A percentile compares a stretch with the other conserved stretches of the same genome.
Conservation (phyloP, 2,888 invertebrate species). For the Polymixis lichenea region DNA sequence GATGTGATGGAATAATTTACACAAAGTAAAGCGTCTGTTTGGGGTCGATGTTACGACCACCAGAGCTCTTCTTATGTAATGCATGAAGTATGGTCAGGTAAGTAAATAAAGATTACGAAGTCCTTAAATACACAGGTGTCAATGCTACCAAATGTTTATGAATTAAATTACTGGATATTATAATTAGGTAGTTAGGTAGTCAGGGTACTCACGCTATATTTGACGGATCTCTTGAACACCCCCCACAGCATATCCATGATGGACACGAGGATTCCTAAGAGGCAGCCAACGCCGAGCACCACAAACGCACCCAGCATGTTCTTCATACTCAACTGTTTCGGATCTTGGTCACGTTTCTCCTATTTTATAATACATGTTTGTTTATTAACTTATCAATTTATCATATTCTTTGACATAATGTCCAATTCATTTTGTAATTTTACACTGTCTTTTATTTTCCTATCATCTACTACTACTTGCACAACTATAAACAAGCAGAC, state of each 20-base stretch:
- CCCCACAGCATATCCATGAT: constrained; percentile 88
- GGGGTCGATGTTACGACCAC: too few relatives aligned
- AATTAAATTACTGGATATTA: not conserved
- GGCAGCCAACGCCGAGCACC: constrained; percentile 83
- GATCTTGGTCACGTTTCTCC: constrained; percentile 76
- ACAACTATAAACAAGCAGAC: too few relatives aligned
- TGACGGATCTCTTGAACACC: constrained; percentile 85
- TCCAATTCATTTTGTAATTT: not conserved
- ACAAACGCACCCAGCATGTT: constrained; percentile 87
- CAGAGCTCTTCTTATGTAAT: too few relatives aligned
- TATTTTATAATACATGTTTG: constrained; percentile 42
- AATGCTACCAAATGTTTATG: not conserved
- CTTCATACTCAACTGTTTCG: constrained; percentile 84
- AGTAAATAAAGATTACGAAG: not conserved
- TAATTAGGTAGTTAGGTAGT: constrained; percentile 10
- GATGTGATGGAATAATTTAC: too few relatives aligned
- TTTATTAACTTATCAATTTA: not conserved
- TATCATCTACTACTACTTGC: too few relatives aligned
- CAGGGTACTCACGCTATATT: constrained; percentile 81
- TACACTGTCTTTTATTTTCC: not conserved
- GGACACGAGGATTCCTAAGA: constrained; percentile 82
- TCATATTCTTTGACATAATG: not conserved
- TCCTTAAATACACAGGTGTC: not conserved
- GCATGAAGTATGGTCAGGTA: too few relatives aligned
- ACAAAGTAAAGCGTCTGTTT: too few relatives aligned